phyloP scores from a whole-genome alignment of 2,113 vertebrate species.

The Myotis brandtii region DNA sequence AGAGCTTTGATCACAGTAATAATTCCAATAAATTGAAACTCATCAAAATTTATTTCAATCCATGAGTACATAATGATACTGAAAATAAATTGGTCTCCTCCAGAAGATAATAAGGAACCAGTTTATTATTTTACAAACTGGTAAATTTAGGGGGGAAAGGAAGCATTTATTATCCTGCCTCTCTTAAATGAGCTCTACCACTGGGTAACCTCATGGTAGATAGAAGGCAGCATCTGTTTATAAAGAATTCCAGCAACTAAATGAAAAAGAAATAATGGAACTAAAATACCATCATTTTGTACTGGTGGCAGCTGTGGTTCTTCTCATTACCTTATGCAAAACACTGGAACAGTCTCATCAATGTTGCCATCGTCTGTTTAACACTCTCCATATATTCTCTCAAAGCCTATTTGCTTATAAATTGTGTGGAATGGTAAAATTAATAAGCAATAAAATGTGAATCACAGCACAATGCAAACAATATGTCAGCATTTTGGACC shows the following conservation, averaged over 20 bases:
- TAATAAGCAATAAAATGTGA: slow-evolving; percentile 32
- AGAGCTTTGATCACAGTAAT: not conserved
- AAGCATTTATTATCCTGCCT: not conserved
- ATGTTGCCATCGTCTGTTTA: not conserved
- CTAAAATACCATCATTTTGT: not conserved
- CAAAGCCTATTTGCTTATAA: slow-evolving; percentile 22
- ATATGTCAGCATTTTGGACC: not conserved
- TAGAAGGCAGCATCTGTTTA: not conserved
- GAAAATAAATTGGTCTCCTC: not conserved
- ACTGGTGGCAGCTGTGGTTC: not conserved
- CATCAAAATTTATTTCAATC: not conserved
- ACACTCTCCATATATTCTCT: not conserved
- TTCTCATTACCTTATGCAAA: not conserved
- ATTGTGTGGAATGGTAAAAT: slow-evolving; percentile 18
- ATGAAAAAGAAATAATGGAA: slow-evolving; percentile 10
- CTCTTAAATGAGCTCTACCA: not conserved
- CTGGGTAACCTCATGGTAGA: not conserved
- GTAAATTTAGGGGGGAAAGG: not conserved
- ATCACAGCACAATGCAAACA: not conserved
- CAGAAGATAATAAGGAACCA: not conserved
- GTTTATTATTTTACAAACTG: not conserved
- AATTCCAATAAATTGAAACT: not conserved
- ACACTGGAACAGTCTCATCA: not conserved
- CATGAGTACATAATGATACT: not conserved
- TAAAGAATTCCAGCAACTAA: not conserved